Evolutionary conservation across 2,888 invertebrate species (phyloP).

Genomic region (Aspidiotus destructor): DNA sequence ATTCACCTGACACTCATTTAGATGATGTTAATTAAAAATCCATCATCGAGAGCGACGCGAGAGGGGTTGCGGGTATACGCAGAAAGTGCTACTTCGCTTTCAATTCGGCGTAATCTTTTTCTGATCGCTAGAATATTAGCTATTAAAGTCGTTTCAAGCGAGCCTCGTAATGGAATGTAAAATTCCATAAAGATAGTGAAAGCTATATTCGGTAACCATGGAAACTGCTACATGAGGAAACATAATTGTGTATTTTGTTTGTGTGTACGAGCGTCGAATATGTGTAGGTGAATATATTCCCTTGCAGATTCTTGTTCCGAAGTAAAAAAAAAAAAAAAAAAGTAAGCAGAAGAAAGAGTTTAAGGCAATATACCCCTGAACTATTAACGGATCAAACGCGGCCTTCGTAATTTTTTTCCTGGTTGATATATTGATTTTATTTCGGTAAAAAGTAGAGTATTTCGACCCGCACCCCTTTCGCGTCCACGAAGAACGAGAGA

Average conservation of each 20-base stretch:
- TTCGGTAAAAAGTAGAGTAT: slow-evolving; percentile 30
- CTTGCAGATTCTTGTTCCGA: slow-evolving; percentile 22
- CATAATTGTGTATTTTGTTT: slow-evolving; percentile 30
- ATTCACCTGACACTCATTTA: too few relatives aligned
- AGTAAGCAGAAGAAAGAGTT: slow-evolving; percentile 24
- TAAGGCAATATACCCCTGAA: slow-evolving; percentile 29
- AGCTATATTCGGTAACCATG: slow-evolving; percentile 30
- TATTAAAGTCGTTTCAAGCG: slow-evolving; percentile 28
- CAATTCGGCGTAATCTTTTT: slow-evolving; percentile 1
- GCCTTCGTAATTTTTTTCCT: slow-evolving; percentile 31
- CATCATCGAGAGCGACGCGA: too few relatives aligned
- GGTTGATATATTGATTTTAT: slow-evolving; percentile 31
- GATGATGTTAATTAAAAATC: too few relatives aligned
- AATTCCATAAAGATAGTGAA: slow-evolving; percentile 31
- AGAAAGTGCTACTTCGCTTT: background rate
- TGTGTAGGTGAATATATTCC: slow-evolving; percentile 28
- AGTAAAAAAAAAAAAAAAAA: background rate
- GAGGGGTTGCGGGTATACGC: too few relatives aligned
- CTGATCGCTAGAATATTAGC: slow-evolving; percentile 24
- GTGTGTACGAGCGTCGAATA: slow-evolving; percentile 23
- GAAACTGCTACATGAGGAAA: slow-evolving; percentile 30
- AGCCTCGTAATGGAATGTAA: slow-evolving; percentile 30
- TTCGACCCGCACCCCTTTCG: slow-evolving; percentile 19
- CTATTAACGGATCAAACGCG: slow-evolving; percentile 31
- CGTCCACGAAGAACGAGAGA: background rate